phyloP scores from a whole-genome alignment of 2,797 vertebrate species.

The Telmatherina bonti region DNA sequence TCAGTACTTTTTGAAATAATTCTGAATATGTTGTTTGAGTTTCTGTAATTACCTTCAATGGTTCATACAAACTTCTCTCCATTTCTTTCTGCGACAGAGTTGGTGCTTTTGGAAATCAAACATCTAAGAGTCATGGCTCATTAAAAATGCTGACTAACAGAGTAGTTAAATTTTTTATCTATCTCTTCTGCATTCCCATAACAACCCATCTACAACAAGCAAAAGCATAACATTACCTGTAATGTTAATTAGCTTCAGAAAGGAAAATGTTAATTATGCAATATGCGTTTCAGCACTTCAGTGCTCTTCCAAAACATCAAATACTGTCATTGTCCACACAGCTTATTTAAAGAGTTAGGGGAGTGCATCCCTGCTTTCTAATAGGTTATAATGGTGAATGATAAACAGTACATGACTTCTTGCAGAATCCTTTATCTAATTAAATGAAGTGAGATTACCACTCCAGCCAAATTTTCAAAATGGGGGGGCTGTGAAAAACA shows the following conservation, averaged over 20 bases:
- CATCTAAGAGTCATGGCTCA: slow-evolving; percentile 4
- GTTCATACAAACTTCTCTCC: neutral
- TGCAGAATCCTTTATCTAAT: slow-evolving; percentile 71
- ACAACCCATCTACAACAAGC: neutral
- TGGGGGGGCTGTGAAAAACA: slow-evolving; percentile 34
- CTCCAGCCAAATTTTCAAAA: slow-evolving; percentile 56
- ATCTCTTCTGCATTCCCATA: neutral
- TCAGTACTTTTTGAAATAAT: slow-evolving; percentile 2
- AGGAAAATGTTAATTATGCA: slow-evolving; percentile 21
- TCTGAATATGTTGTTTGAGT: neutral
- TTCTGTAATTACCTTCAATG: neutral
- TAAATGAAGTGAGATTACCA: slow-evolving; percentile 65
- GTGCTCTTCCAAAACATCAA: slow-evolving; percentile 57
- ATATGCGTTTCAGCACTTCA: slow-evolving; percentile 33
- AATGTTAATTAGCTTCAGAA: slow-evolving; percentile 16
- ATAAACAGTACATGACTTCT: slow-evolving; percentile 70
- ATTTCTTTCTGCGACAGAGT: neutral
- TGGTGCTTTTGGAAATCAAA: neutral
- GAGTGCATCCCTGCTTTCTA: slow-evolving; percentile 62
- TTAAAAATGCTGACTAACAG: neutral
- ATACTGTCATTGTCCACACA: slow-evolving; percentile 57
- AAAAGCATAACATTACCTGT: slow-evolving; percentile 15
- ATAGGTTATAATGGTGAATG: slow-evolving; percentile 71
- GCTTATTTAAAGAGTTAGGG: slow-evolving; percentile 64
- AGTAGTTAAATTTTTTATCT: slow-evolving; percentile 9